These are phyloP conservation scores for Anthrax anthrax DNA, from an alignment of 2,888 invertebrate species.

Conservation along the genomic window DNA sequence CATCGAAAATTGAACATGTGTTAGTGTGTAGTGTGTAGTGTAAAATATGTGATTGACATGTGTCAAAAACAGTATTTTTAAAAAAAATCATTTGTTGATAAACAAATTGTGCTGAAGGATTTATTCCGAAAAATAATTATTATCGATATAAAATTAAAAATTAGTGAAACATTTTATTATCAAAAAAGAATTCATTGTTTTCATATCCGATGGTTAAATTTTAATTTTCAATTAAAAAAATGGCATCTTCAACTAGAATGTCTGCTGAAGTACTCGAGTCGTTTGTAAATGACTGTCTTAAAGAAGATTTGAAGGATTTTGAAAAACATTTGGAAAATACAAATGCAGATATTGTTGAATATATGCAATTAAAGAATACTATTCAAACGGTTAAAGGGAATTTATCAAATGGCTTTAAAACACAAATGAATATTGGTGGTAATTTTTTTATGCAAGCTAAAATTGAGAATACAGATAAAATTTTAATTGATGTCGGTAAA, in stretches of 20 bases:
- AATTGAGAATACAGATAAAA: constrained; percentile 47
- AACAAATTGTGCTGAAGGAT: no score
- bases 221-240: no score
- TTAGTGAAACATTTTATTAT: no score
- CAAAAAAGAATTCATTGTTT: no score
- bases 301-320: constrained; percentile 49
- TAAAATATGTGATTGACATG: no score
- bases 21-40: no score
- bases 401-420: constrained; percentile 44
- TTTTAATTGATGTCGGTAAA: constrained; percentile 60
- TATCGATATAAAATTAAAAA: no score
- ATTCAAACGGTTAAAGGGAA: constrained; percentile 47
- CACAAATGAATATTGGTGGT: constrained; percentile 68
- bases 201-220: no score
- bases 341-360: constrained; percentile 55
- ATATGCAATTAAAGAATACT: constrained; percentile 54
- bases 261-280: constrained; percentile 36
- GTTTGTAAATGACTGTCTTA: constrained; percentile 65
- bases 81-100: no score
- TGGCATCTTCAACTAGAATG: background rate
- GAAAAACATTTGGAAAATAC: constrained; percentile 44
- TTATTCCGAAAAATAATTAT: no score
- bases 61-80: no score
- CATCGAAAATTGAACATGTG: no score
- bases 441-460: constrained; percentile 70